Evolutionary conservation across 2,113 vertebrate genomes (phyloP), one percentile per base, ranked within the genome.

Genomic region (Ondatra zibethicus): DNA sequence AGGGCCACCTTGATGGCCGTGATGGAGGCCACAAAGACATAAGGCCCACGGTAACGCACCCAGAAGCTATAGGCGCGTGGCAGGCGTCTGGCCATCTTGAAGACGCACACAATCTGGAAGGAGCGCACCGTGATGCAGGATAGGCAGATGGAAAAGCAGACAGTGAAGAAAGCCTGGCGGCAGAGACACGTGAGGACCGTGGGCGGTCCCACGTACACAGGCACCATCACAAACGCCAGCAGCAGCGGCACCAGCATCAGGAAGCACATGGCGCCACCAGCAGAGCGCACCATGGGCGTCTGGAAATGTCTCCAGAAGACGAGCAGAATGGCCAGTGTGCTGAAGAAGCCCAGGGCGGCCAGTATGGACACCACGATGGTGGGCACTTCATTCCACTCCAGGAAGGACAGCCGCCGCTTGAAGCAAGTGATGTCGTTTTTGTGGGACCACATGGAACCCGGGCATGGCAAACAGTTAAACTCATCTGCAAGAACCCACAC

Each of bases 51-150:
- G 33, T 98, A 99, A 97, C 98, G 98, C 52, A 98, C 95, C 99
- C 99, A 99, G 94, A 95, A 98, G 96, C 98, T 75, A 1, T 99
- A 99, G 89, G 97, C 98, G 0, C 96, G 96, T 0, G 99, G 99
- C 88, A 99, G 97, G 89, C 97, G 98, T 92, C 98, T 97, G 39
- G 99, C 98, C 98, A 99, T 98, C 93, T 99, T 99, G 94, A 99
- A 99, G 97, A 99, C 98, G 85, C 98, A 99, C 86, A 99, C 97
- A 4, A 99, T 98, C 98, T 99, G 99, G 94, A 99, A 98, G 33
- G 99, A 98, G 13, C 98, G 98, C 76, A 99, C 98, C 0, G 99
- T 86, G 52, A 99, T 97, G 95, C 99, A 99, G 82, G 99, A 97
- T 63, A 99, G 97, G 94, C 99, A 99, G 96, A 98, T 19, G 10